Evolutionary conservation across 2,888 invertebrate species (phyloP), one percentile per base, ranked within the genome.

Genomic region (Mimas tiliae): DNA sequence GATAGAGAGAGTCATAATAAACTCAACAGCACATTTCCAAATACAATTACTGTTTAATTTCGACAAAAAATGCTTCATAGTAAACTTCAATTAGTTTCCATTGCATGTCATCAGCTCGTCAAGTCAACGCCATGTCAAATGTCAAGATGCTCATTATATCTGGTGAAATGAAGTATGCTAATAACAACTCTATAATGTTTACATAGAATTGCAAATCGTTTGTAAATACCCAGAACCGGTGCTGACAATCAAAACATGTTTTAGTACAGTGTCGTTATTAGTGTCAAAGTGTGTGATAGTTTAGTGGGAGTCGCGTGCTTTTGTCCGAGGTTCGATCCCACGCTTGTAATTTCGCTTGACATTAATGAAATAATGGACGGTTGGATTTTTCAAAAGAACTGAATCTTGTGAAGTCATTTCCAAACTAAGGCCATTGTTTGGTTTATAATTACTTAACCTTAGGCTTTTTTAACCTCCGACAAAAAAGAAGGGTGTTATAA

Each of bases 51-150:
- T 42, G 34, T 34, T 55, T 55, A 16, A 38, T 38, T 38, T 55
- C 38, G 38, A 58, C 38, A 58, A 58, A 58, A 58, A 52, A 19
- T 16, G 38, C 11, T 58, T 19, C 14, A 65, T 34, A 67, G 74
- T 76, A 74, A 75, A 74, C 74, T 70, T 73, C 76, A 77, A 78
- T 78, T 82, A 81, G 71, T 73, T 68, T 68, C 63, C 69, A 79
- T 76, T 74, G 77, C 81, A 76, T 83, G 83, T 83, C 83, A 80
- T 75, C 81, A 74, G 76, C 72, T 70, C 75, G 74, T 76, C 81
- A 80, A 68, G 71, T n/a, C n/a, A n/a, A 38, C 7, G 1, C 70
- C 72, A 71, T 73, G 72, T 77, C 77, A 78, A 75, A 65, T 53
- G 65, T 58, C 55, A 48, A 38, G 65, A 53, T 33, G 45, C 45